Conservation (phyloP, 2,888 invertebrate species). For the Brenthis hecate region DNA sequence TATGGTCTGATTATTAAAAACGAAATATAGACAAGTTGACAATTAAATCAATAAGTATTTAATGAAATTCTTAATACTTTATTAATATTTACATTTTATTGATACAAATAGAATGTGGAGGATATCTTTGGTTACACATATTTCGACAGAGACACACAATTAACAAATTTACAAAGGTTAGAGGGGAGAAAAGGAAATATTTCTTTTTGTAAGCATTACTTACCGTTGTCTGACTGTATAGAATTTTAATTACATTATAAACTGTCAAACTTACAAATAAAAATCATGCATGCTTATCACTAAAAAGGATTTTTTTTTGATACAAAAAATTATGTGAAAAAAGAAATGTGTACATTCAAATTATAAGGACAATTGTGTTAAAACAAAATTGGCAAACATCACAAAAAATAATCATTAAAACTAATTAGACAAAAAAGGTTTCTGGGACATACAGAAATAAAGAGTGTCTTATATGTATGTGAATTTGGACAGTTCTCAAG, state of each 20-base stretch:
- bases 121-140: slow-evolving; percentile 18
- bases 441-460: too few relatives aligned
- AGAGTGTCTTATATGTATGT: too few relatives aligned
- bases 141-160: neutral
- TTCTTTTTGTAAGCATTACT: slow-evolving; percentile 3
- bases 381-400: too few relatives aligned
- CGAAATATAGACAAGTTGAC: too few relatives aligned
- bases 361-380: too few relatives aligned
- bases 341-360: neutral
- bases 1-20: too few relatives aligned
- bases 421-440: too few relatives aligned
- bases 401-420: too few relatives aligned
- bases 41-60: too few relatives aligned
- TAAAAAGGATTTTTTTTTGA: slow-evolving; percentile 2
- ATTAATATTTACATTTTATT: neutral
- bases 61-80: too few relatives aligned
- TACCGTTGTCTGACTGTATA: neutral
- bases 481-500: too few relatives aligned
- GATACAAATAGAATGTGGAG: slow-evolving; percentile 10
- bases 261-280: neutral
- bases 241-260: slow-evolving; percentile 8
- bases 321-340: slow-evolving; percentile 10
- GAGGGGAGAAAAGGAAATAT: neutral
- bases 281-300: slow-evolving; percentile 13
- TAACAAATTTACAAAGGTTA: slow-evolving; percentile 6